Base-by-base conservation (phyloP, 2,797 vertebrate genomes). In the Propithecus deckenii region DNA sequence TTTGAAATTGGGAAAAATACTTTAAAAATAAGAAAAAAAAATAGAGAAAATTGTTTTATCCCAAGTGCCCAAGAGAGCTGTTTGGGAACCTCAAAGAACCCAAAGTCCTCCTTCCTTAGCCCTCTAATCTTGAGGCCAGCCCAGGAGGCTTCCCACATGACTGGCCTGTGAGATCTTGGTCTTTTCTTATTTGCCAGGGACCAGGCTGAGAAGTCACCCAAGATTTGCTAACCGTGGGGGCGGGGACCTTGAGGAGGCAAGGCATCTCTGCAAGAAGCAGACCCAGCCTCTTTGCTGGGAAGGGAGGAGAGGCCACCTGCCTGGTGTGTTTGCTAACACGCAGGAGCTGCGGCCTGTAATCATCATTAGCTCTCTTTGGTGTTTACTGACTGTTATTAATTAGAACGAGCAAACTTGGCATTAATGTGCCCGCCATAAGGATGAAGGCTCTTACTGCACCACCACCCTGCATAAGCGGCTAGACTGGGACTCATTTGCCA, bases 381-480 rank as follows among this genome's bases (percentile, higher is more conserved):
- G 98, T 98, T 98, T 98, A 98, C 97, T 97, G 97, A 98, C 97
- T 98, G 97, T 98, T 98, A 98, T 98, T 98, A 98, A 98, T 98
- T 98, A 98, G 97, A 96, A 97, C 48, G 97, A 97, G 97, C 97
- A 98, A 97, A 97, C 97, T 98, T 98, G 97, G 98, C 98, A 98
- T 97, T 98, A 97, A 97, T 97, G 97, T 43, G 97, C 90, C 95
- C 95, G 97, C 97, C 97, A 97, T 97, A 98, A 98, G 97, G 98
- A 97, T 93, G 94, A 95, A 98, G 98, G 95, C 89, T 97, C 88
- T 92, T 89, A 80, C 92, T 61, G 96, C 95, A 95, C 93, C 92
- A 38, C 91, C 96, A 93, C 95, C 90, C 93, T 96, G 95, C 93
- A 61, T 63, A 43, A 96, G 97, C 65, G 15, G 86, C 94, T 91